phyloP scores from a whole-genome alignment of 2,113 vertebrate species.

The Chauna torquata region DNA sequence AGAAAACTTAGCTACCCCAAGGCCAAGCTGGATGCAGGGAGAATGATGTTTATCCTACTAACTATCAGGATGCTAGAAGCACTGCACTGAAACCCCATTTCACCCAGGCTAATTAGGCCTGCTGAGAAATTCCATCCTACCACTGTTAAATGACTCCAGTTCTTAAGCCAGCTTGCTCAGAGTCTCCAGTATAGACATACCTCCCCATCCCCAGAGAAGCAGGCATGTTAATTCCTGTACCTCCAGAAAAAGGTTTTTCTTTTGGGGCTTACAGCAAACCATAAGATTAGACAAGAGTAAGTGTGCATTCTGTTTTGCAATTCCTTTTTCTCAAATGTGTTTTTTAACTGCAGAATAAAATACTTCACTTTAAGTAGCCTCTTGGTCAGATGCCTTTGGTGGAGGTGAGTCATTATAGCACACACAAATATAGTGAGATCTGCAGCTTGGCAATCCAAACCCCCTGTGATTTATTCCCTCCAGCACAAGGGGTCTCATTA shows the following conservation, averaged over 20 bases:
- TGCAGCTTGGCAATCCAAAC: neutral
- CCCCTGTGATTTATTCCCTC: neutral
- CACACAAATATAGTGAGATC: neutral
- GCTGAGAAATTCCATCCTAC: conserved; percentile 31
- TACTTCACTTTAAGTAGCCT: neutral
- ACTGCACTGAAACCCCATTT: neutral
- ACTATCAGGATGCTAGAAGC: neutral
- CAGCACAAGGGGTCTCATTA: neutral
- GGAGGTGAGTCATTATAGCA: neutral
- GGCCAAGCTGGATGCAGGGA: neutral
- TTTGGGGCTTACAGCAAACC: neutral
- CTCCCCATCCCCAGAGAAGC: neutral
- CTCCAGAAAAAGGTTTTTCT: neutral
- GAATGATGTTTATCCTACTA: neutral
- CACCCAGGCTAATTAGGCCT: neutral
- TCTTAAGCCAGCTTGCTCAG: neutral
- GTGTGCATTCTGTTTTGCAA: neutral
- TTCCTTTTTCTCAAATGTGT: neutral
- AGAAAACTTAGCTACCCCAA: neutral
- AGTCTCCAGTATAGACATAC: neutral
- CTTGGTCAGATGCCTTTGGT: neutral
- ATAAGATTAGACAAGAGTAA: neutral
- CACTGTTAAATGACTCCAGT: neutral
- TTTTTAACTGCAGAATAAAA: neutral
- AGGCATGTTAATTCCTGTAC: neutral